Evolutionary conservation across 2,797 vertebrate species (phyloP), one percentile per base, ranked within the genome.

Genomic region (Chromis chromis): DNA sequence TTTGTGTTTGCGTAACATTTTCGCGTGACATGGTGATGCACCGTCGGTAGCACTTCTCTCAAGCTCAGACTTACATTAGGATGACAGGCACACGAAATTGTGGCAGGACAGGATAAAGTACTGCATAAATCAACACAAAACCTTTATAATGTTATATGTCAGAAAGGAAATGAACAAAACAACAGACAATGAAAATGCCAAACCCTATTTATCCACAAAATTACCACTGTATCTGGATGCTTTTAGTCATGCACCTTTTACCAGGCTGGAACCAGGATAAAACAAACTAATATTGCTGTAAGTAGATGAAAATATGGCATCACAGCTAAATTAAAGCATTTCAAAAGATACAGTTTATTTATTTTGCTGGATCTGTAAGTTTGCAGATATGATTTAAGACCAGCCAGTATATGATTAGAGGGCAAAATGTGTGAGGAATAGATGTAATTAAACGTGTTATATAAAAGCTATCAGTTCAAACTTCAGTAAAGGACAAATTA

Each of bases 91-190:
- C 3, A 36, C n/a, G 68, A 22, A 68, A 19, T 22, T 11, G 24
- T 33, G 25, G 7, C 27, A 22, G 22, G 50, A 36, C 9, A 9
- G 53, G 48, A 61, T 21, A n/a, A 54, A 71, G 6, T 19, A n/a
- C 16, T 64, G n/a, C 56, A 49, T 8, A 31, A 67, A 68, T 60
- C 55, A 58, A 68, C 19, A 33, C n/a, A 22, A 63, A 2, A 44
- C 44, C 53, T 5, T 28, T 16, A 1, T 0, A 36, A 24, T 44
- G 12, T 40, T 6, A 14, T 7, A 9, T 19, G 33, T 39, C 21
- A 39, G 6, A 55, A n/a, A 4, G 9, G 4, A 71, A 67, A 48
- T n/a, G 31, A 74, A 55, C 3, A 50, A 60, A 56, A 52, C 21
- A 40, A 63, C 14, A n/a, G 53, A 73, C 28, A 21, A 48, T 36